Conservation (phyloP, 2,797 vertebrate genomes). For the Falco naumanni region DNA sequence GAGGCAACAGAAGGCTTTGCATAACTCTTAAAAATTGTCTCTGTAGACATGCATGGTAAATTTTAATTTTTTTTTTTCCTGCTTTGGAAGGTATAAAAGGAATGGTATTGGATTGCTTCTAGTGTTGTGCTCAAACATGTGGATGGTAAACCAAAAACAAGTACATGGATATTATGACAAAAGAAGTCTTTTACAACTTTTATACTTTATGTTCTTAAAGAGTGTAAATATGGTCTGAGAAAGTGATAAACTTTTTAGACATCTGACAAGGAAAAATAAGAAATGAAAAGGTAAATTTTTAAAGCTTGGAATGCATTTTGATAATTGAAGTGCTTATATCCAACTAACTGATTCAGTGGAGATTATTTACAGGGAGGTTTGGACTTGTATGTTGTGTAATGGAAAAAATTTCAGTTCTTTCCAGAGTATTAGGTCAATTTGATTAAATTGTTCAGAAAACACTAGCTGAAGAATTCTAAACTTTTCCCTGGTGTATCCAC, state of each 20-base stretch:
- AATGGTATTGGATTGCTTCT: not conserved
- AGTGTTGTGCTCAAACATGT: not conserved
- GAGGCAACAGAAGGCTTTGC: not conserved
- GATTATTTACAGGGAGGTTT: not conserved
- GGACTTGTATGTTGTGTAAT: not conserved
- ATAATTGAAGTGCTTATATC: not conserved
- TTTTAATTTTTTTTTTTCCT: not conserved
- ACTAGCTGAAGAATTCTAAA: not conserved
- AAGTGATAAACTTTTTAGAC: not conserved
- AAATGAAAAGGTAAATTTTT: not conserved
- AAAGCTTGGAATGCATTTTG: not conserved
- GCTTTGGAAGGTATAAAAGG: not conserved
- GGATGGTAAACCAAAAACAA: not conserved
- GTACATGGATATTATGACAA: not conserved
- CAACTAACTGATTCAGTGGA: not conserved
- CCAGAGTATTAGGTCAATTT: not conserved
- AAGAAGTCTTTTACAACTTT: not conserved
- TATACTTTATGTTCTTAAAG: not conserved
- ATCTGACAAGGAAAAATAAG: not conserved
- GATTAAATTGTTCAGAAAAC: conserved; percentile 1
- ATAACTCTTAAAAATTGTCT: not conserved
- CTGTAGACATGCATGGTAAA: not conserved
- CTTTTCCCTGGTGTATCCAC: not conserved
- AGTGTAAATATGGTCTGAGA: rapidly evolving
- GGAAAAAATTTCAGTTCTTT: not conserved